Percentiles rank a stretch among this genome's conserved stretches.
These are phyloP conservation scores for Eurosta solidaginis DNA, from an alignment of 1,140 invertebrate genomes.

Conservation along the genomic window DNA sequence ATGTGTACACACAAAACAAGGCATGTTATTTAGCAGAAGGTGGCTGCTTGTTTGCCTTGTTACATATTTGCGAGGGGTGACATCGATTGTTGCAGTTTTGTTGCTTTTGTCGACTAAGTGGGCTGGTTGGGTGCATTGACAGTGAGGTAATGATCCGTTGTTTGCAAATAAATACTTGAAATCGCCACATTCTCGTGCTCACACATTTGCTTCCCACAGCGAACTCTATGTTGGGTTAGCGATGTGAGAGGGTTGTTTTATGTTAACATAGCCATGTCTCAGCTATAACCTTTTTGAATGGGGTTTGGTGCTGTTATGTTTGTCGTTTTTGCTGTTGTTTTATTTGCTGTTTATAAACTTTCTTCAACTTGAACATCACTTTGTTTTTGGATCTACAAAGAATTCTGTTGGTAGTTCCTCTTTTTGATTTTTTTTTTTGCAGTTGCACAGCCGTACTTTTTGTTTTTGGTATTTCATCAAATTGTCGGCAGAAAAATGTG, in stretches of 20 bases:
- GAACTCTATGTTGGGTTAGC: too few species aligned
- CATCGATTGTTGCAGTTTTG: conserved; percentile 17
- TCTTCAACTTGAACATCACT: background rate
- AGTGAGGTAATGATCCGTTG: background rate
- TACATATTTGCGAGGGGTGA: background rate
- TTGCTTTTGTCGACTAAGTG: background rate
- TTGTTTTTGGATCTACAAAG: background rate
- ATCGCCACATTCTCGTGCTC: background rate
- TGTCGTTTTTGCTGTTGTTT: background rate
- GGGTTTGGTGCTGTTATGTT: background rate
- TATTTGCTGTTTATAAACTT: background rate
- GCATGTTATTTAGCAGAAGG: background rate
- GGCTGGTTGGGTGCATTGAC: too few species aligned
- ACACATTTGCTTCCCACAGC: background rate
- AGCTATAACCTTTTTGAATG: background rate
- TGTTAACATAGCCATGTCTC: background rate
- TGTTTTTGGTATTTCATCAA: conserved; percentile 40
- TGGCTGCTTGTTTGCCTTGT: background rate
- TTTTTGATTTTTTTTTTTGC: background rate
- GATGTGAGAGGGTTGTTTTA: background rate
- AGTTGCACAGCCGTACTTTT: conserved; percentile 39
- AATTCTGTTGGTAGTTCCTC: background rate
- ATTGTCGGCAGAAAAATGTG: conserved; percentile 54
- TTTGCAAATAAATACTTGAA: background rate
- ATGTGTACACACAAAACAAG: background rate